Conservation (phyloP, 2,113 vertebrate genomes). For the Pituophis catenifer region DNA sequence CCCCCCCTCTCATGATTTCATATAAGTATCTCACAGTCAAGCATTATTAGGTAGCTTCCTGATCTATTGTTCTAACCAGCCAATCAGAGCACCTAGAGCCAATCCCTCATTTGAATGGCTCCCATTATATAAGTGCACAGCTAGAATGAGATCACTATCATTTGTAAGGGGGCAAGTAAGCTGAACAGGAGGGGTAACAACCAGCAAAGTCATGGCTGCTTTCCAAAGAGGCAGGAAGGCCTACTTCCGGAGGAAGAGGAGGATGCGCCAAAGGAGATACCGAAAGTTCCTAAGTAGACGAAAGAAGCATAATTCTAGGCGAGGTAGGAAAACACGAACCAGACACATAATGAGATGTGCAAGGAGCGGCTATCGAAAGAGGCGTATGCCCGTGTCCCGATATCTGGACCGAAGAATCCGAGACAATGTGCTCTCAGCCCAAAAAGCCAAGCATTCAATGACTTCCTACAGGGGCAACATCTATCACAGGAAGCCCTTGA, state of each 20-base stretch:
- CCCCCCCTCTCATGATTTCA: background rate
- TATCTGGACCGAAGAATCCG: background rate
- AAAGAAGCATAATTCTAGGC: background rate
- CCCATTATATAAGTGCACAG: background rate
- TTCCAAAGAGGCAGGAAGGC: conserved; percentile 12
- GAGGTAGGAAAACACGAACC: background rate
- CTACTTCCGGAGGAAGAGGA: background rate
- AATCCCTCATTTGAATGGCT: conserved; percentile 21
- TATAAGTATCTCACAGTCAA: background rate
- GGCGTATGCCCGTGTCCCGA: background rate
- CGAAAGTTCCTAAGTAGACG: background rate
- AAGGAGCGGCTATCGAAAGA: background rate
- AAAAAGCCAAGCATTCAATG: background rate
- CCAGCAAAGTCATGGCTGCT: conserved; percentile 6
- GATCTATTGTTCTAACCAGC: conserved; percentile 19
- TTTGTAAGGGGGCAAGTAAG: background rate
- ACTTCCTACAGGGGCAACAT: background rate
- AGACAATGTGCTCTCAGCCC: background rate
- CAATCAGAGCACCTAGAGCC: conserved; percentile 15
- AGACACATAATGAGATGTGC: background rate
- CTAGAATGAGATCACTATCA: background rate
- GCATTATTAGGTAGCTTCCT: background rate
- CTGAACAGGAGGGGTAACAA: background rate
- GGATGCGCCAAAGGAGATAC: background rate
- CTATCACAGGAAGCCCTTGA: background rate